Evolutionary conservation across 2,888 invertebrate species (phyloP), one percentile per base, ranked within the genome.

Genomic region (Scaptomyza parva): DNA sequence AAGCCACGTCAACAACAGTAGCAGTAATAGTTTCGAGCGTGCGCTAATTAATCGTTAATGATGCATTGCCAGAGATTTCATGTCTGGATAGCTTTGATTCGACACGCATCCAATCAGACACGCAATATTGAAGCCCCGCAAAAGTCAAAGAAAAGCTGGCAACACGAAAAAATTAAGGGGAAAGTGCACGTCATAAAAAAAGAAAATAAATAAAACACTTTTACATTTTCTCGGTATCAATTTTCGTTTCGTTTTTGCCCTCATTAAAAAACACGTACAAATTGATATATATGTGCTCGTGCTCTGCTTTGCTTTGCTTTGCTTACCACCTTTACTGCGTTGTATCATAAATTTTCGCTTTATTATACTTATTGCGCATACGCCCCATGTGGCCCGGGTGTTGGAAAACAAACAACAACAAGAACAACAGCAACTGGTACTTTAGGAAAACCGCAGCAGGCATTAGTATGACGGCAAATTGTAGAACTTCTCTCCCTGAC

Each of bases 41-140:
- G 52, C 60, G 44, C 77, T 83, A 83, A 87, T 83, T 83, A 87
- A 70, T 72, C 58, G 86, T 69, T 79, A 85, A 82, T 85, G 86
- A 70, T 85, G 83, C 71, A 71, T 67, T 76, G 64, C 59, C 62
- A 58, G 28, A 66, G 67, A 72, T 86, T 76, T 86, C 86, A 67
- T 88, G 86, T 71, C 64, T 52, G 54, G 68, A 79, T 69, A 68
- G 63, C 55, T 61, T 58, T 50, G 39, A 53, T 43, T 51, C 43
- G 44, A 28, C 58, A 59, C 72, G 63, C 47, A 78, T 63, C 68
- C 62, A 52, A 64, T 47, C 68, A 48, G 55, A 64, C 88, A 84
- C 78, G 88, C 88, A 62, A 84, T 60, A 64, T 76, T 47, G 88
- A 84, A 84, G 76, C 83, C 84, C 50, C 60, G 59, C 63, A 68